Evolutionary conservation across 2,888 invertebrate genomes (phyloP), one percentile per base, ranked within the genome.

Genomic region (Oscheius onirici): DNA sequence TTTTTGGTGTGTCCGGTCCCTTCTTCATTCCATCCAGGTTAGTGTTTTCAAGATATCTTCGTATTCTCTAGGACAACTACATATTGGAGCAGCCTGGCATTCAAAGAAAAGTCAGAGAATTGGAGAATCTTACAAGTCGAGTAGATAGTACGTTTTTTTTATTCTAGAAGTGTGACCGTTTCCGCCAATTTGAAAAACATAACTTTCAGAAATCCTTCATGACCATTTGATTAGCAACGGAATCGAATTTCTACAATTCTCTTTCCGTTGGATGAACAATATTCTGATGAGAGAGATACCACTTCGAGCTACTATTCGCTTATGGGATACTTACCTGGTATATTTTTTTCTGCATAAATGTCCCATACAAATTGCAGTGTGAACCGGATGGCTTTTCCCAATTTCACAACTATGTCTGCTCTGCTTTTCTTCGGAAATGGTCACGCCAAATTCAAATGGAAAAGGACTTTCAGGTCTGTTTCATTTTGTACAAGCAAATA

Each of bases 181-280:
- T 57, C 54, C 2, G 13, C 17, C 13, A 17, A 8, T 34, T 69
- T 26, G 8, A 2, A 10, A 17, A 49, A 17, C 10, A 17, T 49
- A n/a, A 34, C n/a, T n/a, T 57, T 5, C 65, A 93, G 93, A 91
- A 49, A 92, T 92, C 0, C 91, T 99, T 10, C 95, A 97, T 90
- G 92, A 92, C 83, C 99, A 99, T 89, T 90, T 99, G 66, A 93
- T 93, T 88, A 90, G 91, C 43, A 95, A 99, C 88, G 94, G 94
- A 70, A 95, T 99, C 6, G 97, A 99, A 90, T 99, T 97, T 90
- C 91, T 99, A 55, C 97, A 99, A 90, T 99, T 99, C 90, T 95
- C 97, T 1, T 99, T 99, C 90, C 92, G 99, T n/a, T 99, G 99
- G 99, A 95, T 99, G 94, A 99, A 99, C 90, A 99, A 99, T 90